phyloP scores from a whole-genome alignment of 2,888 invertebrate species.

The Leucoptera coffeella region DNA sequence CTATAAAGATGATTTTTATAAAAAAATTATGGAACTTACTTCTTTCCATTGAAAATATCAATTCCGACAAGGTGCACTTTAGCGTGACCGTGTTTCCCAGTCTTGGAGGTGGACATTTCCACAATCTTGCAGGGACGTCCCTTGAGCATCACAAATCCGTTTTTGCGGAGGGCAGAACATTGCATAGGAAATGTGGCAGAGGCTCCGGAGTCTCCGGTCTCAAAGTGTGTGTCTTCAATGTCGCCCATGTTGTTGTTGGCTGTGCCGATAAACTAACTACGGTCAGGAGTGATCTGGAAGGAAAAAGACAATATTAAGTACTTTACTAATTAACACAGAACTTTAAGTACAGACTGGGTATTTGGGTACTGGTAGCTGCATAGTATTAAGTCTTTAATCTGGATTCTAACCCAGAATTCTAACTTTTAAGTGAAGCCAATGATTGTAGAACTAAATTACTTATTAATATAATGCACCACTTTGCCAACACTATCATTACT shows the following conservation, averaged over 20 bases:
- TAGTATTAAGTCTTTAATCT: too few species aligned
- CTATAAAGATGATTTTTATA: too few species aligned
- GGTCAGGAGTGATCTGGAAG: constrained; percentile 40
- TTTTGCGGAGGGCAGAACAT: constrained; percentile 98
- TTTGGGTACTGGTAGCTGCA: too few species aligned
- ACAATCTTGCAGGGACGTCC: constrained; percentile 98
- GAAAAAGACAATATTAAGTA: constrained; percentile 2
- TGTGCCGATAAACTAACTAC: constrained; percentile 18
- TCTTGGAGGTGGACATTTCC: constrained; percentile 99
- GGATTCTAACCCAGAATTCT: too few species aligned
- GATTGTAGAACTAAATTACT: too few species aligned
- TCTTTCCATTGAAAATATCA: constrained; percentile 79
- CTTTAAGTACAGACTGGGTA: too few species aligned
- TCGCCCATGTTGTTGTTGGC: constrained; percentile 65
- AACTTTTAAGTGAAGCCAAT: too few species aligned
- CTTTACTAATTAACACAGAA: too few species aligned
- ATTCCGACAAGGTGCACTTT: constrained; percentile 96
- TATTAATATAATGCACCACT: too few species aligned
- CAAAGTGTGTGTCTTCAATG: constrained; percentile 88
- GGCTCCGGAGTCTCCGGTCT: constrained; percentile 92
- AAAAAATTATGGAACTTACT: constrained; percentile 35
- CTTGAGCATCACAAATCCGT: constrained; percentile 98
- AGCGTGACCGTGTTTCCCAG: constrained; percentile 99
- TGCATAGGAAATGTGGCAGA: constrained; percentile 96
- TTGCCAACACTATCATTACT: too few species aligned